A percentile compares a stretch with the other conserved stretches of the same genome.
Conservation (phyloP, 2,888 invertebrate genomes). For the Chelonus formosanus region DNA sequence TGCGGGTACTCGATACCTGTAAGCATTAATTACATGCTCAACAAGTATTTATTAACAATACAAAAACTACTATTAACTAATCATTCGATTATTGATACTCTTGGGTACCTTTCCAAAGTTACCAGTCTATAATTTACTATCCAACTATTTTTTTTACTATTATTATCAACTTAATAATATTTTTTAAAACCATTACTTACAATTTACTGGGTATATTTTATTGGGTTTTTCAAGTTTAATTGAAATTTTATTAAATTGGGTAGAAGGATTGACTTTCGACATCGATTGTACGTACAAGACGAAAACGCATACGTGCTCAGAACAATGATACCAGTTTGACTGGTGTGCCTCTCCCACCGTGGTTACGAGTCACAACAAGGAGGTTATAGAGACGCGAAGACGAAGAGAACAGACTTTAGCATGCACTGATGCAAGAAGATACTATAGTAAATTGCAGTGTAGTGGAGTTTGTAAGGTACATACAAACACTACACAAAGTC, state of each 20-base stretch:
- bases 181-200: too few species aligned
- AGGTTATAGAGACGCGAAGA: constrained; percentile 11
- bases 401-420: constrained; percentile 9
- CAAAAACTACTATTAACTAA: too few species aligned
- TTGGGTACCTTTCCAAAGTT: too few species aligned
- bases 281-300: constrained; percentile 36
- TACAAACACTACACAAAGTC: background rate
- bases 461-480: constrained; percentile 13
- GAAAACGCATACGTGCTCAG: constrained; percentile 38
- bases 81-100: too few species aligned
- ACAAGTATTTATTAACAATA: too few species aligned
- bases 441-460: constrained; percentile 6
- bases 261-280: constrained; percentile 16
- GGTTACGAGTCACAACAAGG: constrained; percentile 19
- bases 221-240: too few species aligned
- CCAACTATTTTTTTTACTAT: too few species aligned
- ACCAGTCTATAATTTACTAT: too few species aligned
- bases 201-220: too few species aligned
- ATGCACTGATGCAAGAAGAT: constrained; percentile 3
- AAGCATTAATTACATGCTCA: too few species aligned
- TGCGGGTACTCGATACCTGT: too few species aligned
- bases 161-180: too few species aligned
- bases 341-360: constrained; percentile 53
- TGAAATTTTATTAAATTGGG: background rate
- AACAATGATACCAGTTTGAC: constrained; percentile 61